Percentiles rank a stretch among this genome's conserved stretches.
These are phyloP conservation scores for Mylabris sibirica DNA, from an alignment of 2,888 invertebrate genomes.

Conservation along the genomic window DNA sequence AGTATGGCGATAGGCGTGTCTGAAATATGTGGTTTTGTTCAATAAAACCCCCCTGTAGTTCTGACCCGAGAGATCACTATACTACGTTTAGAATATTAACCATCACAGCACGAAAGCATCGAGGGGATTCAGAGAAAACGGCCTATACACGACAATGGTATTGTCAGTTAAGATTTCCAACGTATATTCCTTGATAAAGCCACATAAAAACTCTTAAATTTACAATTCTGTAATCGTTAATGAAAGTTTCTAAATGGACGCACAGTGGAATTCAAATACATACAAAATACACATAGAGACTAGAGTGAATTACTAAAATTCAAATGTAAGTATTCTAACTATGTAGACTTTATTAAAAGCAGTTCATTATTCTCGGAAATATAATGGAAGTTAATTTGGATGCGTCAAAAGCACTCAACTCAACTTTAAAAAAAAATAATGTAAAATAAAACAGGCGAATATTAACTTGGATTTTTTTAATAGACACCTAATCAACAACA, in stretches of 20 bases:
- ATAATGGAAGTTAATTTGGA: not conserved
- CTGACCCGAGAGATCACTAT: not conserved
- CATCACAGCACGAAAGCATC: not conserved
- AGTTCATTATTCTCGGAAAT: not conserved
- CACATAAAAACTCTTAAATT: not conserved
- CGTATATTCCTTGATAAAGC: not conserved
- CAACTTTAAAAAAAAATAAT: not conserved
- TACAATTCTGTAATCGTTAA: not conserved
- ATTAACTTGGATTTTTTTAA: too few species aligned
- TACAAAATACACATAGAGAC: too few species aligned
- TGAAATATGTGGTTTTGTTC: conserved; percentile 5
- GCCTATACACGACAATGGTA: not conserved
- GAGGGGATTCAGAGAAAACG: not conserved
- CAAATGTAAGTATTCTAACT: not conserved
- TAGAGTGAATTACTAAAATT: too few species aligned
- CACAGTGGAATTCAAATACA: not conserved
- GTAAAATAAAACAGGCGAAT: not conserved
- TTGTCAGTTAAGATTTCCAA: not conserved
- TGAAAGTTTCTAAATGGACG: not conserved
- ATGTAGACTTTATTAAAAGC: not conserved
- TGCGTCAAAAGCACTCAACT: not conserved
- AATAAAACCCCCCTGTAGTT: not conserved
- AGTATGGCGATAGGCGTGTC: not conserved
- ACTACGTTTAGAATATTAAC: not conserved
- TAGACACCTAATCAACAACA: too few species aligned